Percentiles rank a stretch among this genome's conserved stretches.
Evolutionary conservation across 2,797 vertebrate genomes (phyloP).

Genomic region (Danionella dracula): DNA sequence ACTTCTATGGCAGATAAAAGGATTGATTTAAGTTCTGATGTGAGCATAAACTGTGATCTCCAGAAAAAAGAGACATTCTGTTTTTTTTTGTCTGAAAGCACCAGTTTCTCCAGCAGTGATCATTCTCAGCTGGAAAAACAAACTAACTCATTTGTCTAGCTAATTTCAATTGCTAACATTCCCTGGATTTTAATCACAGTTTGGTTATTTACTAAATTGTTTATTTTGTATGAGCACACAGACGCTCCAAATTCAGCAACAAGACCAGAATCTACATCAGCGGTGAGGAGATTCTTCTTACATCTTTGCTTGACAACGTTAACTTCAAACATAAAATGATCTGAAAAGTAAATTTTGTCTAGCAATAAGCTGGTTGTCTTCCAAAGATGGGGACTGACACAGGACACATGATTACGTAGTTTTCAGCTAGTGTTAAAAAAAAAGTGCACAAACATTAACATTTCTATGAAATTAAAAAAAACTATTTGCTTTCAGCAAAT

Average conservation of each 20-base stretch:
- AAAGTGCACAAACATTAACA: too few species aligned
- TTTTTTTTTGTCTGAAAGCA: background rate
- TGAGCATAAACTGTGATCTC: conserved; percentile 25
- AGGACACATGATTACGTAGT: too few species aligned
- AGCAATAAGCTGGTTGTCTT: too few species aligned
- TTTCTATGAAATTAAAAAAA: too few species aligned
- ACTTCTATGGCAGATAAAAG: too few species aligned
- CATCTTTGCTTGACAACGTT: too few species aligned
- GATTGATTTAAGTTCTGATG: conserved; percentile 21
- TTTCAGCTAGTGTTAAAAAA: too few species aligned
- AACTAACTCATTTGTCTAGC: background rate
- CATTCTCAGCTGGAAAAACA: background rate
- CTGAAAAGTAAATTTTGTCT: too few species aligned
- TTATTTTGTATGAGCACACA: conserved; percentile 13
- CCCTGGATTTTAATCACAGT: conserved; percentile 5
- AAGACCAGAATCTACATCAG: conserved; percentile 14
- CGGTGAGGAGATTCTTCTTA: too few species aligned
- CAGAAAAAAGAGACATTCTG: background rate
- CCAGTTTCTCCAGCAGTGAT: conserved; percentile 9
- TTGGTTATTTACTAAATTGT: conserved; percentile 26
- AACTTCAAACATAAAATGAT: too few species aligned
- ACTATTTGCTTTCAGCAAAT: too few species aligned
- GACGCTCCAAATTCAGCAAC: background rate
- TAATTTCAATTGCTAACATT: background rate
- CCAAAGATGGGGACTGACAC: too few species aligned